These are phyloP conservation scores for Lutjanus campechanus DNA, from an alignment of 2,797 vertebrate genomes.

Conservation along the genomic window DNA sequence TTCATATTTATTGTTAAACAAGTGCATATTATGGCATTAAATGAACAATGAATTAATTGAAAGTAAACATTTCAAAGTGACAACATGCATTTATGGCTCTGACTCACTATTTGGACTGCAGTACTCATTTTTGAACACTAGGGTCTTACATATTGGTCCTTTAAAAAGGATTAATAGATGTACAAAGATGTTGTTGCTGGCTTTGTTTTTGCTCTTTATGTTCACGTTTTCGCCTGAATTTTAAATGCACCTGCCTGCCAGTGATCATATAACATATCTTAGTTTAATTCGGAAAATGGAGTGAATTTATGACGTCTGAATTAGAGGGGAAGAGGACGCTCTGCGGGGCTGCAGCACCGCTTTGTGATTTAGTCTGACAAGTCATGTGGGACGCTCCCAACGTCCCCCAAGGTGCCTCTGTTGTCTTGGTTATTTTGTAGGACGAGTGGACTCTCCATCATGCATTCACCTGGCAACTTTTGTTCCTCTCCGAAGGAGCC, in stretches of 20 bases:
- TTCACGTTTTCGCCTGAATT: not conserved
- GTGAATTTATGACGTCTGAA: conserved; percentile 41
- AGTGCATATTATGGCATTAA: not conserved
- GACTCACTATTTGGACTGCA: too few species aligned
- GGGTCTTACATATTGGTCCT: too few species aligned
- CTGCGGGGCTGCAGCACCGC: not conserved
- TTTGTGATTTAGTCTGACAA: conserved; percentile 53
- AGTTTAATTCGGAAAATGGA: conserved; percentile 60
- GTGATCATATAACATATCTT: conserved; percentile 18
- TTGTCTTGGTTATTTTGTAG: conserved; percentile 28
- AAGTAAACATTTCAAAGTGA: too few species aligned
- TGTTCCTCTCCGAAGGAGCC: conserved; percentile 6
- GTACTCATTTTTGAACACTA: too few species aligned
- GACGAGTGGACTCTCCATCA: conserved; percentile 21
- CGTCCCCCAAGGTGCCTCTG: conserved; percentile 39
- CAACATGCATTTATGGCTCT: too few species aligned
- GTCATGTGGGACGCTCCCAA: conserved; percentile 11
- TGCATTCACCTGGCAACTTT: conserved; percentile 18
- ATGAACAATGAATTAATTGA: not conserved
- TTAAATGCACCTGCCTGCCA: conserved; percentile 18
- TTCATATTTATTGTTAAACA: too few species aligned
- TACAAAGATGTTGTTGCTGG: not conserved
- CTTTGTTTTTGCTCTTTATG: conserved; percentile 8
- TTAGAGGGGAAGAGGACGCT: not conserved
- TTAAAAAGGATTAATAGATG: too few species aligned